Conservation (phyloP, 2,888 invertebrate species). For the Dinocampus coccinellae region DNA sequence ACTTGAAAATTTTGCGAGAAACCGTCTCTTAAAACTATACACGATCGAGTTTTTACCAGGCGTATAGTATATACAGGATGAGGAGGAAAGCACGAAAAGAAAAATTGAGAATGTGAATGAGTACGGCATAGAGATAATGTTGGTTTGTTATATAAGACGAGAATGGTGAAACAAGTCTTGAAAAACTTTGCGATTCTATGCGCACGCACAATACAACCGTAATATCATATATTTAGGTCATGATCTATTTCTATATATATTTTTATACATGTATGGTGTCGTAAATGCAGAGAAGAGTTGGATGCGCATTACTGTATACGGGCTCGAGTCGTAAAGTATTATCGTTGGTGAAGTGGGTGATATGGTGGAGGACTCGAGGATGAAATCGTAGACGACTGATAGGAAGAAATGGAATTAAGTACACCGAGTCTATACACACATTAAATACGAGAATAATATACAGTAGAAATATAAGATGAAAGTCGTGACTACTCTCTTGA, state of each 20-base stretch:
- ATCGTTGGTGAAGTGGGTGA: conserved; percentile 37
- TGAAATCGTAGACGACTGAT: conserved; percentile 37
- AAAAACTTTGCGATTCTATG: conserved; percentile 14
- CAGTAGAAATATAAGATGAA: neutral
- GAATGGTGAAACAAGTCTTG: neutral
- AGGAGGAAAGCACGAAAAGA: neutral
- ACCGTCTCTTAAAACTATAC: conserved; percentile 36
- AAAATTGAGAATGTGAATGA: neutral
- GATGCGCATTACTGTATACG: neutral
- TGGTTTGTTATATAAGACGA: neutral
- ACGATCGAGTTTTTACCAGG: conserved; percentile 28
- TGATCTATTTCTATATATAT: neutral
- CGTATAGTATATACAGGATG: neutral
- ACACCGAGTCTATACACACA: neutral
- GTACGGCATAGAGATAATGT: neutral
- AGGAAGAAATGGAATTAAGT: conserved; percentile 4
- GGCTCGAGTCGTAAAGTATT: conserved; percentile 40
- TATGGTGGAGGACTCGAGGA: conserved; percentile 33
- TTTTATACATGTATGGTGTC: conserved; percentile 30
- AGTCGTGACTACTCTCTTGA: conserved; percentile 41
- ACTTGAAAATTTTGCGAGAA: conserved; percentile 33
- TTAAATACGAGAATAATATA: neutral
- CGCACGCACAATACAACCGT: neutral
- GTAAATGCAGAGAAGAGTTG: conserved; percentile 38
- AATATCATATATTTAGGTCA: neutral